Base-by-base conservation (phyloP, 1,140 invertebrate species). In the Eciton burchellii region DNA sequence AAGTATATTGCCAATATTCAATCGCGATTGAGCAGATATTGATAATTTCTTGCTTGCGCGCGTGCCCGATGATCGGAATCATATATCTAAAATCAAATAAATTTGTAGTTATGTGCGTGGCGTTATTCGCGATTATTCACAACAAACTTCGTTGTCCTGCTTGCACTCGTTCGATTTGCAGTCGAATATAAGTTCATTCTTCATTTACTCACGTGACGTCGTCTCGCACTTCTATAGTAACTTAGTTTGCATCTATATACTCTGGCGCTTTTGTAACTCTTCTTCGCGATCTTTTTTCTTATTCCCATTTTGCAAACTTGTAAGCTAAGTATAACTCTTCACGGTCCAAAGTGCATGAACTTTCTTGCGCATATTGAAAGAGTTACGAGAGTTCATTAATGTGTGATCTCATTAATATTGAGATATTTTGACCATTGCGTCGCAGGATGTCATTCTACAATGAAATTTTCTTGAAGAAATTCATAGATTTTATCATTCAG, bases 161-260 rank as follows among this genome's bases (percentile, higher is more conserved):
- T 57, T 21, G 56, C 79, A 54, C 81, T 76, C 3, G 57, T n/a
- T n/a, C 35, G 54, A 72, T 57, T 45, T 72, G 43, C 56, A 47
- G 45, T 73, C 68, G 77, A 29, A 68, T 24, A 29, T 43, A 21
- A 70, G 74, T 79, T 79, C 74, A 79, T 79, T 79, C 74, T 54
- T 79, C 74, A 79, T 77, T 77, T 77, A 77, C 65, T 24, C 74
- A 68, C 60, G 74, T 63, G 74, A 79, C 63, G 56, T 70, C 63
- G 47, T 21, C 73, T 41, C 45, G 74, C 49, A 68, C 49, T 70
- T 79, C 70, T 79, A 70, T 21, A 56, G 63, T 45, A 79, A 79
- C 63, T 63, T 21, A 79, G 49, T 79, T 79, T 35, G 45, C 49
- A 68, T 24, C 24, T 16, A 68, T 35, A 62, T 62, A n/a, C 43